Evolutionary conservation across 2,113 vertebrate genomes (phyloP).

Genomic region (Solea solea): DNA sequence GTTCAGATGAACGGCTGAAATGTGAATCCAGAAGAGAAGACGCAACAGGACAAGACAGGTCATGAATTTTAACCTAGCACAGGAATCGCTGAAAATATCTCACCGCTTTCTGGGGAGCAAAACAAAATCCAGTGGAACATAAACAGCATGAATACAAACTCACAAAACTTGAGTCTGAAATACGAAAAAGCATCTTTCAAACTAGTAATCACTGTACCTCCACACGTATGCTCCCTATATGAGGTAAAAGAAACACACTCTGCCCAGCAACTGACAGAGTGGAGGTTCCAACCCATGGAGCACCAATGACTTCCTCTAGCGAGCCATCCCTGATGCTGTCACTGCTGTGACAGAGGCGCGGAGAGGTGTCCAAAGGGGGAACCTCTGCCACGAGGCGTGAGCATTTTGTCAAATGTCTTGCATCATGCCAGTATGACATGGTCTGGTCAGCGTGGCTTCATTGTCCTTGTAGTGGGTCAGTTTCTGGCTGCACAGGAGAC

Average conservation of each 20-base stretch:
- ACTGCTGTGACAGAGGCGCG: conserved; percentile 48
- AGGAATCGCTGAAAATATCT: conserved; percentile 26
- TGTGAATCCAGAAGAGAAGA: conserved; percentile 52
- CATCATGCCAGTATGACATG: conserved; percentile 63
- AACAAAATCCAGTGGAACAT: conserved; percentile 24
- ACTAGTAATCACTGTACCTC: conserved; percentile 28
- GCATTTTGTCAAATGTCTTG: conserved; percentile 65
- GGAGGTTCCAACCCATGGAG: conserved; percentile 61
- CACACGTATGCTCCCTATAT: conserved; percentile 3
- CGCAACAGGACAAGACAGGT: conserved; percentile 48
- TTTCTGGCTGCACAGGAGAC: conserved; percentile 24
- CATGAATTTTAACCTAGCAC: conserved; percentile 28
- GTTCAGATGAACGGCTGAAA: conserved; percentile 67
- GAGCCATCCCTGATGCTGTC: conserved; percentile 41
- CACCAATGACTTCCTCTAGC: conserved; percentile 61
- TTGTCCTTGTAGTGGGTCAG: conserved; percentile 43
- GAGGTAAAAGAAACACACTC: conserved; percentile 1
- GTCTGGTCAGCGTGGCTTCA: conserved; percentile 35
- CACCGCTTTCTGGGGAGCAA: conserved; percentile 1
- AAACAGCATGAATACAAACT: conserved; percentile 33
- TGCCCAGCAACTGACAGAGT: conserved; percentile 69
- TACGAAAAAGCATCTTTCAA: neutral
- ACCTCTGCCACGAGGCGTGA: conserved; percentile 39
- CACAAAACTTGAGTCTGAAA: conserved; percentile 16
- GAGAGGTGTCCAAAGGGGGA: conserved; percentile 55